Evolutionary conservation across 2,888 invertebrate species (phyloP).

Genomic region (Apodemia duryi): DNA sequence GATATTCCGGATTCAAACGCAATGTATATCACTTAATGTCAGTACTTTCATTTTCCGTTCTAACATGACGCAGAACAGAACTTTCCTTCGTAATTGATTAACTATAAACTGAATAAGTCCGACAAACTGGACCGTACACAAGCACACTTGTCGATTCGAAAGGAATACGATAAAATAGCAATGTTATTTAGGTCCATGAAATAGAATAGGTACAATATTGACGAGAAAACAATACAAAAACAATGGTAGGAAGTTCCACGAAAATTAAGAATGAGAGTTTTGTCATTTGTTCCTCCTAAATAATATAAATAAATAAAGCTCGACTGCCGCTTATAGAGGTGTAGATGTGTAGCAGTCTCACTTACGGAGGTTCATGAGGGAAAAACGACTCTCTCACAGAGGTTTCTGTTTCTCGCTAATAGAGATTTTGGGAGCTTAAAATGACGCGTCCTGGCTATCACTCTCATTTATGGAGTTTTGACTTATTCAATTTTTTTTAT

Average conservation of each 20-base stretch:
- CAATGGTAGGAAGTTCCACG: neutral
- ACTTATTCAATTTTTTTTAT: too few relatives aligned
- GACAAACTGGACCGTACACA: neutral
- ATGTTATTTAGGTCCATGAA: neutral
- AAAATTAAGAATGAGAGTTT: neutral
- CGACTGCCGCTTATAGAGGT: too few relatives aligned
- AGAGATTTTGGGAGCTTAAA: too few relatives aligned
- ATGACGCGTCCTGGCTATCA: too few relatives aligned
- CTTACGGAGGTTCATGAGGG: too few relatives aligned
- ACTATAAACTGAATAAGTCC: constrained; percentile 29
- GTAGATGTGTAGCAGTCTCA: too few relatives aligned
- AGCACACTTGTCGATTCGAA: neutral
- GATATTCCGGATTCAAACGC: too few relatives aligned
- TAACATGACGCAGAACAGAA: constrained; percentile 28
- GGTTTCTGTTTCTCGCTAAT: too few relatives aligned
- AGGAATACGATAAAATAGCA: neutral
- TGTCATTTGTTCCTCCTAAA: too few relatives aligned
- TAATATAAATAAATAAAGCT: too few relatives aligned
- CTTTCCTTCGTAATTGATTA: constrained; percentile 27
- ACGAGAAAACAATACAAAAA: neutral
- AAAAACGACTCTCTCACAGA: too few relatives aligned
- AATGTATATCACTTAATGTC: constrained; percentile 30
- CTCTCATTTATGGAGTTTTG: too few relatives aligned
- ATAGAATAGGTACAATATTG: neutral
- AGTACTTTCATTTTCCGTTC: constrained; percentile 29